Conservation (phyloP, 2,113 vertebrate genomes). For the Gobiocypris rarus region DNA sequence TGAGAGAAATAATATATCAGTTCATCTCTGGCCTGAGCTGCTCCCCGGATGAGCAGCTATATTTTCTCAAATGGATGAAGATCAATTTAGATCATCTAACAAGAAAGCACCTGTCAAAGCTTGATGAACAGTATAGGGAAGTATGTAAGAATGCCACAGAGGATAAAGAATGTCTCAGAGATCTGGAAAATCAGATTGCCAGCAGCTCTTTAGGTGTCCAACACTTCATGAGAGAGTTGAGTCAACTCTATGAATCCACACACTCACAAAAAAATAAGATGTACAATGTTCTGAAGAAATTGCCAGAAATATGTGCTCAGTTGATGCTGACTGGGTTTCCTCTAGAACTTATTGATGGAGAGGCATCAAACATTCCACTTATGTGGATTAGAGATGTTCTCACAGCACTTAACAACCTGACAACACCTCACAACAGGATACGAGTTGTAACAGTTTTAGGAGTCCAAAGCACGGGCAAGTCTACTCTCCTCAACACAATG, state of each 20-base stretch:
- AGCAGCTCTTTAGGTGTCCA: constrained; percentile 58
- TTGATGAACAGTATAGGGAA: constrained; percentile 45
- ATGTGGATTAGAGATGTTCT: constrained; percentile 60
- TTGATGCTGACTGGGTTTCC: constrained; percentile 66
- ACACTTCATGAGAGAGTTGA: constrained; percentile 65
- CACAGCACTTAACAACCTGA: constrained; percentile 44
- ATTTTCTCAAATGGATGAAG: constrained; percentile 66
- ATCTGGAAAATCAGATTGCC: constrained; percentile 56
- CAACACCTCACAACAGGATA: constrained; percentile 48
- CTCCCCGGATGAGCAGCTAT: constrained; percentile 33
- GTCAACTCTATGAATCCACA: constrained; percentile 57
- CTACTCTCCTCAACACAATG: constrained; percentile 82
- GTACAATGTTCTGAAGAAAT: neutral
- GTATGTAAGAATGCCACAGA: neutral
- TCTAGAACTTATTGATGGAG: constrained; percentile 65
- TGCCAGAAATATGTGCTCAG: constrained; percentile 58
- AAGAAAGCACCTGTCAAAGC: constrained; percentile 35
- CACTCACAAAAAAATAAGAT: neutral
- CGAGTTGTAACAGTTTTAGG: constrained; percentile 60
- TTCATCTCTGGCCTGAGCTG: constrained; percentile 49
- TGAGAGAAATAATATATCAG: constrained; percentile 1
- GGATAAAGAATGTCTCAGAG: constrained; percentile 17
- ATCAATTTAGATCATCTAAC: constrained; percentile 55
- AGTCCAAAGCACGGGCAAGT: constrained; percentile 68
- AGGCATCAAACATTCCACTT: constrained; percentile 62